Conservation (phyloP, 2,113 vertebrate genomes). For the Lasiurus cinereus region DNA sequence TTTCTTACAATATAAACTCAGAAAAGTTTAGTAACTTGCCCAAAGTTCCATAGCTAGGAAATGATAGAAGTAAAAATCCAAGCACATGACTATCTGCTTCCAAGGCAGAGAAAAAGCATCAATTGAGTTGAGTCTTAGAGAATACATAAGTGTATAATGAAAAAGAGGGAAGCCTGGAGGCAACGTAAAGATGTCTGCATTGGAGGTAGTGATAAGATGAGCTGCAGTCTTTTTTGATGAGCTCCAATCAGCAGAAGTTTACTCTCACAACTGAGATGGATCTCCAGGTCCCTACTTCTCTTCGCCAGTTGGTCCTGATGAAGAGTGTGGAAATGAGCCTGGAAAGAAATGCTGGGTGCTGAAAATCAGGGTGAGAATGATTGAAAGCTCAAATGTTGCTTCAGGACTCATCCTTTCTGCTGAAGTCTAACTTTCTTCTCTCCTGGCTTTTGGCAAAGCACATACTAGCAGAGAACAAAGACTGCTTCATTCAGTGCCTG, state of each 20-base stretch:
- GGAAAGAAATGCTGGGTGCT: not conserved
- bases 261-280: not conserved
- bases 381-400: not conserved
- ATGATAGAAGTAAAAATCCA: not conserved
- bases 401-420: conserved; percentile 21
- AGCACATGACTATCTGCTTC: not conserved
- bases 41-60: not conserved
- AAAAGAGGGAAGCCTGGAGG: not conserved
- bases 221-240: not conserved
- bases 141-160: not conserved
- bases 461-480: conserved; percentile 39
- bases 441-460: conserved; percentile 51
- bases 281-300: not conserved
- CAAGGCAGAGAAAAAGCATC: not conserved
- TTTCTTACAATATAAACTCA: not conserved
- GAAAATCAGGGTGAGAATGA: not conserved
- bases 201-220: not conserved
- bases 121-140: not conserved
- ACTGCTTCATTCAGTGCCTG: not conserved
- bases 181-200: not conserved
- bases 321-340: not conserved
- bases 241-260: not conserved
- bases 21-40: not conserved
- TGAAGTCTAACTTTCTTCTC: conserved; percentile 16
- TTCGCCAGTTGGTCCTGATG: not conserved